phyloP scores from a whole-genome alignment of 2,797 vertebrate genomes.

The Lutjanus campechanus region DNA sequence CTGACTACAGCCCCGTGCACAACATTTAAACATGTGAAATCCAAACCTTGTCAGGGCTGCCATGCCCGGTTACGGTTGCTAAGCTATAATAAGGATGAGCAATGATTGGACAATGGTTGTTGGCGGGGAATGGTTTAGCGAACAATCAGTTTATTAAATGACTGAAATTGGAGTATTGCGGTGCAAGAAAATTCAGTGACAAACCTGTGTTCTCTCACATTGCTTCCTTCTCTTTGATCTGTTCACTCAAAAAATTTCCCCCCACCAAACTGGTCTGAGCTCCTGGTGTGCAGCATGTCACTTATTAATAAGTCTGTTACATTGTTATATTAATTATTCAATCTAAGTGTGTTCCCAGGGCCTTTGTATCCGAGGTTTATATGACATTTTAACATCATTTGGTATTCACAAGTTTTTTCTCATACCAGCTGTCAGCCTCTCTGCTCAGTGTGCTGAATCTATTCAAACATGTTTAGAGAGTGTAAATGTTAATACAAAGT shows the following conservation, averaged over 20 bases:
- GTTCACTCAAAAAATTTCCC: neutral
- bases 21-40: neutral
- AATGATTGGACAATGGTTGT: neutral
- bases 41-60: neutral
- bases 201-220: neutral
- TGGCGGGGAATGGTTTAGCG: neutral
- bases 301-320: conserved; percentile 27
- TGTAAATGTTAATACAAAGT: conserved; percentile 31
- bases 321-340: conserved; percentile 45
- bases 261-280: neutral
- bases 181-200: neutral
- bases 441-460: conserved; percentile 2
- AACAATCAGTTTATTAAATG: neutral
- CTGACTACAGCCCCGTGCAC: neutral
- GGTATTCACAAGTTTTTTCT: conserved; percentile 28
- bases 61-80: no score
- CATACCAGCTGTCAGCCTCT: conserved; percentile 21
- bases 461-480: conserved; percentile 23
- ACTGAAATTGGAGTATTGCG: neutral
- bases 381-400: conserved; percentile 51
- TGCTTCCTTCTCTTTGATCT: neutral
- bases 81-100: neutral
- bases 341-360: conserved; percentile 15
- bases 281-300: conserved; percentile 11
- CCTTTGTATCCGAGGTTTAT: conserved; percentile 27